phyloP scores from a whole-genome alignment of 2,113 vertebrate genomes.

The Pseudorasbora parva region DNA sequence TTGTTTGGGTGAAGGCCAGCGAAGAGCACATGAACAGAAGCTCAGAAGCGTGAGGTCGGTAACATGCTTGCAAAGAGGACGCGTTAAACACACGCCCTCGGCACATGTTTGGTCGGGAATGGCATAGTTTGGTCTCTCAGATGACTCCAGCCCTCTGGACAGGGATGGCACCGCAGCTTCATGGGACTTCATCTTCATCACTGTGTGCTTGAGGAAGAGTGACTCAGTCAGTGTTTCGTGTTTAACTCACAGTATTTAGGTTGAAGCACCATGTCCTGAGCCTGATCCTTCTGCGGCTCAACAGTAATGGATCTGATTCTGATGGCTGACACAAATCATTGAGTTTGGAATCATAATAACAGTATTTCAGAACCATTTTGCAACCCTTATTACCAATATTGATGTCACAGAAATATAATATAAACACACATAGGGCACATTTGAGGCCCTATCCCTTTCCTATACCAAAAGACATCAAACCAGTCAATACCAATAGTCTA shows the following conservation, averaged over 20 bases:
- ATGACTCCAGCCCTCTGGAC: neutral
- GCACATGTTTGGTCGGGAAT: neutral
- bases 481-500: no score
- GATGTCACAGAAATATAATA: neutral
- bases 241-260: neutral
- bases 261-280: neutral
- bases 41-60: neutral
- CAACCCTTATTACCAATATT: neutral
- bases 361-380: neutral
- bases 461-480: no score
- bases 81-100: neutral
- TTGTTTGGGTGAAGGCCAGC: conserved; percentile 17
- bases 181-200: neutral
- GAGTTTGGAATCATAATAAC: neutral
- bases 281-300: neutral
- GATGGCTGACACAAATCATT: neutral
- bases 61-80: neutral
- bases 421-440: no score
- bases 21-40: neutral
- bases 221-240: conserved; percentile 17
- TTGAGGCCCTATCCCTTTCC: no score
- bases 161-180: neutral
- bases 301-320: neutral
- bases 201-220: neutral
- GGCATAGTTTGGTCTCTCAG: neutral